Percentiles rank a stretch among this genome's conserved stretches.
phyloP scores from a whole-genome alignment of 1,140 invertebrate genomes.

The Lerema accius region DNA sequence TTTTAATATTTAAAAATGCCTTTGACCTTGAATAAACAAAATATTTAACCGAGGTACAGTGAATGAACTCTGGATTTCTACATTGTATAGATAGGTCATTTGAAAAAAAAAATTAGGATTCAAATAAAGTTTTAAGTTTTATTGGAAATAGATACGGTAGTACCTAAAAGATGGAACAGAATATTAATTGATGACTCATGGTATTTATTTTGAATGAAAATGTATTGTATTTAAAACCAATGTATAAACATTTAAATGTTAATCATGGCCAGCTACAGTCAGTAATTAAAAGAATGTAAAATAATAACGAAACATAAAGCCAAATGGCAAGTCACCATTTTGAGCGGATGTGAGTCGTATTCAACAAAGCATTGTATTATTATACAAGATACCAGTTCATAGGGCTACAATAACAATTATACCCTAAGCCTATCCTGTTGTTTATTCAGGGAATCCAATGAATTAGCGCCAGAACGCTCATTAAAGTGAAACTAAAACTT shows the following conservation, averaged over 20 bases:
- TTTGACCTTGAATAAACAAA: constrained; percentile 2
- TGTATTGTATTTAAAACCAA: constrained; percentile 7
- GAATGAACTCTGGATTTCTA: no score
- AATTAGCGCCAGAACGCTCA: constrained; percentile 43
- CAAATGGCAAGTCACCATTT: constrained; percentile 84
- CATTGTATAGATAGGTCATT: no score
- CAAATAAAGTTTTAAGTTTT: neutral
- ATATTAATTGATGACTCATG: constrained; percentile 26
- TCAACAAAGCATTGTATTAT: constrained; percentile 78
- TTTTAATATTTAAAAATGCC: neutral
- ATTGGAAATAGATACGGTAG: neutral
- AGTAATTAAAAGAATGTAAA: constrained; percentile 18
- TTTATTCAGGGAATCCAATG: constrained; percentile 48
- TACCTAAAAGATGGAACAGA: neutral
- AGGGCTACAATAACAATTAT: constrained; percentile 54
- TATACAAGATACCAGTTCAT: constrained; percentile 46
- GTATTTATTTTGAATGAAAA: constrained; percentile 24
- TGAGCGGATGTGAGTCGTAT: constrained; percentile 82
- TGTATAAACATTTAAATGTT: neutral
- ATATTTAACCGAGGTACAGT: neutral
- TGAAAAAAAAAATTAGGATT: neutral
- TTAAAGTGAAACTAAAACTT: constrained; percentile 47
- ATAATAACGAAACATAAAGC: constrained; percentile 42
- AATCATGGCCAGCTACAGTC: neutral
- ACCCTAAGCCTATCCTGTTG: constrained; percentile 47